Base-by-base conservation (phyloP, 2,797 vertebrate genomes). In the Psittacula echo region DNA sequence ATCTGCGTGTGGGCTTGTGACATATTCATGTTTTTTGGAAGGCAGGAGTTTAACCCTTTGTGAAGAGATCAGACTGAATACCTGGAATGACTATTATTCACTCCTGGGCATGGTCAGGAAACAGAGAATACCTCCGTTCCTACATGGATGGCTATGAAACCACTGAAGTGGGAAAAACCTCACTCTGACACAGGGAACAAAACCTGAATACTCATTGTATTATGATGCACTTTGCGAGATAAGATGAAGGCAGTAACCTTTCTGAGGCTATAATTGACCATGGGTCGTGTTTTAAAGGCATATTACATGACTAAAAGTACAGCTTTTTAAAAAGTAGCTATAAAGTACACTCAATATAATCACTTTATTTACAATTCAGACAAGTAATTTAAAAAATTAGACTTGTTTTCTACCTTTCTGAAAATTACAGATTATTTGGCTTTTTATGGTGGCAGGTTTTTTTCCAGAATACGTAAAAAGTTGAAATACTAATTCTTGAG, bases 1-100 rank as follows among this genome's bases (percentile, higher is more conserved):
- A 68, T 84, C 83, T 91, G 56, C 47, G 3, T 60, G 62, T 67
- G 61, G 42, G 60, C n/a, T 88, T 84, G 39, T 88, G 74, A 85
- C 85, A 92, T 45, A 45, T 94, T 72, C 90, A 22, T 74, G 74
- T 78, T 96, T 92, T 85, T 92, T 81, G 56, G 80, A 95, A 90
- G 91, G 74, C 70, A 82, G 23, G 56, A 67, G 51, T 77, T 93
- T 96, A 96, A 95, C 90, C 71, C 87, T 77, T 74, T 34, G 4
- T 19, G 53, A 64, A 73, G 76, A 64, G 41, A 73, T 42, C 18
- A 27, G 26, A 8, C 62, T 47, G 54, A 68, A 27, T 34, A 37
- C 20, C 37, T 85, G 42, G 22, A 68, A 50, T 45, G 41, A 34
- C 67, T 44, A 0, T n/a, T 27, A 11, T 71, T 90, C 61, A 20